Conservation (phyloP, 2,797 vertebrate species). For the Parotocinclus haroldoi region DNA sequence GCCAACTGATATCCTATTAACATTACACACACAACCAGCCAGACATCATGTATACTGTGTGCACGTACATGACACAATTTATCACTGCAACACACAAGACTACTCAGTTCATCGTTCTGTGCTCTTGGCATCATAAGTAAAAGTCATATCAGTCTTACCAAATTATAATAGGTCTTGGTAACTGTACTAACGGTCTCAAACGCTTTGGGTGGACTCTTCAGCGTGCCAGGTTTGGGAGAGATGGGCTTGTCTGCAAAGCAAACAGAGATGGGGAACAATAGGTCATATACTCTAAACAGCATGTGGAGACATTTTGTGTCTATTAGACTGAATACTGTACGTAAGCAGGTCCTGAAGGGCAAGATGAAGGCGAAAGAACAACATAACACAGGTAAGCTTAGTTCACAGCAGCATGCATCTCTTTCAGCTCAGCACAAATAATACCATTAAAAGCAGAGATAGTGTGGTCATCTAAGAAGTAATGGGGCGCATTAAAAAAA, state of each 20-base stretch:
- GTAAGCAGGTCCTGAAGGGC: constrained; percentile 35
- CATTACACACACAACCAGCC: too few species aligned
- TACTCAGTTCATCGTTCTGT: not conserved
- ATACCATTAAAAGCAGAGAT: constrained; percentile 1
- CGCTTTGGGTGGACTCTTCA: constrained; percentile 94
- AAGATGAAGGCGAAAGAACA: constrained; percentile 22
- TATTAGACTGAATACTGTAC: constrained; percentile 43
- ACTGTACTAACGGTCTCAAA: constrained; percentile 89
- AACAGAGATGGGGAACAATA: constrained; percentile 21
- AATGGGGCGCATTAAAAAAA: constrained; percentile 11
- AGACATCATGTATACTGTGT: too few species aligned
- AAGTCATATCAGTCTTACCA: constrained; percentile 75
- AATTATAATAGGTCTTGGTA: constrained; percentile 97
- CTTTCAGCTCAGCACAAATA: constrained; percentile 12
- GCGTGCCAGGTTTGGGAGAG: constrained; percentile 90
- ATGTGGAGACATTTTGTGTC: constrained; percentile 42
- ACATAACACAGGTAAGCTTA: constrained; percentile 12
- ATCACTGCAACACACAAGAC: not conserved
- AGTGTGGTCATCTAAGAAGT: not conserved
- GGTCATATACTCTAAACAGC: constrained; percentile 33
- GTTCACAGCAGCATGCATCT: constrained; percentile 13
- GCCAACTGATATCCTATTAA: too few species aligned
- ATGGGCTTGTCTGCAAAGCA: constrained; percentile 86
- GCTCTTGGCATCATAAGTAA: not conserved
- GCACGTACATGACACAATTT: too few species aligned